Evolutionary conservation across 2,888 invertebrate species (phyloP), one percentile per base, ranked within the genome.

Genomic region (Spodoptera littoralis): DNA sequence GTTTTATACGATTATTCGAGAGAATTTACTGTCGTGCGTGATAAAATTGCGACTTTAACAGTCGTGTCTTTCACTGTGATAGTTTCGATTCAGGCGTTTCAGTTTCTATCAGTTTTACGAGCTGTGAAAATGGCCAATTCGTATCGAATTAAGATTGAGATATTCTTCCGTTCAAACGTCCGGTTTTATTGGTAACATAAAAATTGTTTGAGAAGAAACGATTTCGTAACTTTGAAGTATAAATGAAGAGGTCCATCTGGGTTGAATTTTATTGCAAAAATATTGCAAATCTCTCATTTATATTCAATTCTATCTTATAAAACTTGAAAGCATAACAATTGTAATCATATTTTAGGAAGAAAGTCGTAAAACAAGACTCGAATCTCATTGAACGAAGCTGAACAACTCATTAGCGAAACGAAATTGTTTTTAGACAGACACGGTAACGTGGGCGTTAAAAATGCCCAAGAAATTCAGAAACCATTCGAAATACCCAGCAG

Each of bases 91-190:
- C 43, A 46, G 36, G 44, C 27, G 59, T 49, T 70, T 58, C 44
- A 60, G 57, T 13, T 22, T 64, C 46, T 56, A 56, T 70, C 62
- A 68, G 56, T 61, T 79, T 77, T 82, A 83, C 74, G 75, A 79
- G 76, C 70, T 69, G 71, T 66, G 70, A 80, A 80, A 76, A 67
- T 76, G 80, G 65, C 70, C 63, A 77, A 80, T 72, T 77, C 78
- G 75, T 72, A 69, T 79, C 70, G 73, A 77, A 80, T 81, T 73
- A 81, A 77, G 71, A 80, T 79, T 77, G 75, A 75, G 73, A 77
- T 72, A 64, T 78, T 73, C 70, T 68, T 52, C 61, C 70, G 70
- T 70, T 56, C 72, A 73, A 65, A 64, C 67, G 72, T 76, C 72
- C 73, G 61, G 63, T 81, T 81, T 83, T 79, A 82, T 76, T 70